Percentiles rank a stretch among this genome's conserved stretches.
phyloP scores from a whole-genome alignment of 2,797 vertebrate genomes.

The Anas flavirostris region DNA sequence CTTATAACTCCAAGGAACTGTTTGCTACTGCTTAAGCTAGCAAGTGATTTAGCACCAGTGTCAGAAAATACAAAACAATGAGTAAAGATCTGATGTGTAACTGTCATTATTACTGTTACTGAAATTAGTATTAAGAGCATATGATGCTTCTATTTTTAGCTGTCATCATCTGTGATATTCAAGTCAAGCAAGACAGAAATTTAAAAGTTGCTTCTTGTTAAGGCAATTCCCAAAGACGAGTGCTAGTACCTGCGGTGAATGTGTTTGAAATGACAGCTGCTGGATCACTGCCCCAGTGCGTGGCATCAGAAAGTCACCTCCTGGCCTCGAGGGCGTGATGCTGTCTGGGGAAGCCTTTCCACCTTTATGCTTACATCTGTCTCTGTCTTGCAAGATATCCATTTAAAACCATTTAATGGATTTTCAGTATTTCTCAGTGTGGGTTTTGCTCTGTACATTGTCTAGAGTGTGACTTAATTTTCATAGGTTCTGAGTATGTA shows the following conservation, averaged over 20 bases:
- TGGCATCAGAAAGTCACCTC: not conserved
- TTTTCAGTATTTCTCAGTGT: not conserved
- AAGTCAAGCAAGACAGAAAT: not conserved
- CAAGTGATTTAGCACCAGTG: not conserved
- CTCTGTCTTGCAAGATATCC: not conserved
- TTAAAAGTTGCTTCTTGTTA: not conserved
- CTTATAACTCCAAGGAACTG: not conserved
- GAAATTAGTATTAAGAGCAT: not conserved
- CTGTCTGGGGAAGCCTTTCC: not conserved
- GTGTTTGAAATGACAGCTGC: not conserved
- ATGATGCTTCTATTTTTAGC: not conserved
- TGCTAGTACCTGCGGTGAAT: not conserved
- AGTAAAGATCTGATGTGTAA: not conserved
- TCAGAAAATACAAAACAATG: not conserved
- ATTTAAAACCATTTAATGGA: not conserved
- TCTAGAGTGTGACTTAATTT: not conserved
- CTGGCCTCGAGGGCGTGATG: rapidly evolving
- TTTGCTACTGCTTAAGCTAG: not conserved
- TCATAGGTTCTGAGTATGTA: not conserved
- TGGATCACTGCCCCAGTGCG: not conserved
- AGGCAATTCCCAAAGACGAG: not conserved
- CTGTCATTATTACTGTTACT: not conserved
- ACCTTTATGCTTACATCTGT: not conserved
- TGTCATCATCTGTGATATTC: not conserved
- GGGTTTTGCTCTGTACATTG: not conserved